These are phyloP conservation scores for Diachrysia chrysitis DNA, from an alignment of 2,888 invertebrate genomes.

Conservation along the genomic window DNA sequence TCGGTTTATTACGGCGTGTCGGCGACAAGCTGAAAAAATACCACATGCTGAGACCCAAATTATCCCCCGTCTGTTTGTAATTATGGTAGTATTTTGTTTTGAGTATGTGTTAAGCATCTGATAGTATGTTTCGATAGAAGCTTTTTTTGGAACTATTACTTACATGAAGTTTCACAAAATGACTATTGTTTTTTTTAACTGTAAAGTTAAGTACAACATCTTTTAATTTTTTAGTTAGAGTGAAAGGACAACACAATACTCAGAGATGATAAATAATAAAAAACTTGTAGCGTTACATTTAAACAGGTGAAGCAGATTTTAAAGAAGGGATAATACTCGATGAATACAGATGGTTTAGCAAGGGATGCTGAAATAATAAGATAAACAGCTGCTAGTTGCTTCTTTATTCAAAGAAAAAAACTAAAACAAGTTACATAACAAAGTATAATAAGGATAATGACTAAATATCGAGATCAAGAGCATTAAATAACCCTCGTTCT, in stretches of 20 bases:
- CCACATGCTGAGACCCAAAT: constrained; percentile 59
- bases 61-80: constrained; percentile 31
- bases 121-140: not conserved
- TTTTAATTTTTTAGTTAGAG: no score
- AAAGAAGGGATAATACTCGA: not conserved
- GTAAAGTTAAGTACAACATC: no score
- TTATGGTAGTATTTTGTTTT: constrained; percentile 19
- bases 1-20: constrained; percentile 29
- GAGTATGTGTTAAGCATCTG: constrained; percentile 3
- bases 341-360: not conserved
- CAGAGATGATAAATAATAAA: not conserved
- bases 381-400: constrained; percentile 13
- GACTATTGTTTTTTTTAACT: no score
- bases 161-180: no score
- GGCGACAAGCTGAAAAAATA: constrained; percentile 53
- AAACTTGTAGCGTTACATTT: not conserved
- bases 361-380: not conserved
- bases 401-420: constrained; percentile 20
- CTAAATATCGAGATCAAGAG: constrained; percentile 3
- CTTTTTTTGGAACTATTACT: not conserved
- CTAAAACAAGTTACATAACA: constrained; percentile 25
- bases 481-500: constrained; percentile 12
- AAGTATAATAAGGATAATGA: constrained; percentile 18
- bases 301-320: not conserved
- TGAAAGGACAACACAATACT: no score